A percentile compares a stretch with the other conserved stretches of the same genome.
Evolutionary conservation across 2,888 invertebrate species (phyloP).

Genomic region (Cephus pulcher): DNA sequence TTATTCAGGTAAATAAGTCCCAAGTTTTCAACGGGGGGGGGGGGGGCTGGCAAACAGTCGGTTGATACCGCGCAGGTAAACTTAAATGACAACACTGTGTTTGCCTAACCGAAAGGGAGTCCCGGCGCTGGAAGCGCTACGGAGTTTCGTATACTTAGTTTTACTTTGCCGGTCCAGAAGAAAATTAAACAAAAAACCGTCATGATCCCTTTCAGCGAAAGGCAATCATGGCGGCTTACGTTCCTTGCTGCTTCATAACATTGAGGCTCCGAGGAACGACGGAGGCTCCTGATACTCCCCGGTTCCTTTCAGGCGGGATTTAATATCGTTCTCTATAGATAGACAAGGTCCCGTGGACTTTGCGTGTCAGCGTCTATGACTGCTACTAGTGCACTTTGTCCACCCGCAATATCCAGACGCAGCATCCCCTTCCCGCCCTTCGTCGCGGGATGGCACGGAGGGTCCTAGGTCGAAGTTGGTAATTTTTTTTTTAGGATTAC

Average conservation of each 20-base stretch:
- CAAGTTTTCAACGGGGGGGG: not conserved
- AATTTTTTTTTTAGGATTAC: too few species aligned
- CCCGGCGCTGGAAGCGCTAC: not conserved
- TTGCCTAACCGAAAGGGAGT: not conserved
- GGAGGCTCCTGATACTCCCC: slow-evolving; percentile 3
- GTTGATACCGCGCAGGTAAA: not conserved
- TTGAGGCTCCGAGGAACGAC: slow-evolving; percentile 14
- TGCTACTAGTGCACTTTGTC: not conserved
- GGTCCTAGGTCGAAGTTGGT: not conserved
- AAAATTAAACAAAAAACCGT: slow-evolving; percentile 53
- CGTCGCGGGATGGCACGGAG: not conserved
- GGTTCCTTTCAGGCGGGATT: slow-evolving; percentile 51
- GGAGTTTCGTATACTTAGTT: not conserved
- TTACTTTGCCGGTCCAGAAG: slow-evolving; percentile 7
- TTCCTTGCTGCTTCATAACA: slow-evolving; percentile 38
- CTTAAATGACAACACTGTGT: not conserved
- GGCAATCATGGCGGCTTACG: slow-evolving; percentile 51
- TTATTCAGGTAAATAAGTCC: not conserved
- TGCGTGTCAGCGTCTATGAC: slow-evolving; percentile 15
- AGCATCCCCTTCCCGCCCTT: not conserved
- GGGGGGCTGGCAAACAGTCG: not conserved
- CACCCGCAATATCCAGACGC: not conserved
- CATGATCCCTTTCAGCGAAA: slow-evolving; percentile 41
- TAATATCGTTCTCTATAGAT: slow-evolving; percentile 45
- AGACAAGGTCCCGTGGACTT: slow-evolving; percentile 12